These are phyloP conservation scores for Napeogenes sylphis DNA, from an alignment of 2,888 invertebrate species.

Conservation along the genomic window DNA sequence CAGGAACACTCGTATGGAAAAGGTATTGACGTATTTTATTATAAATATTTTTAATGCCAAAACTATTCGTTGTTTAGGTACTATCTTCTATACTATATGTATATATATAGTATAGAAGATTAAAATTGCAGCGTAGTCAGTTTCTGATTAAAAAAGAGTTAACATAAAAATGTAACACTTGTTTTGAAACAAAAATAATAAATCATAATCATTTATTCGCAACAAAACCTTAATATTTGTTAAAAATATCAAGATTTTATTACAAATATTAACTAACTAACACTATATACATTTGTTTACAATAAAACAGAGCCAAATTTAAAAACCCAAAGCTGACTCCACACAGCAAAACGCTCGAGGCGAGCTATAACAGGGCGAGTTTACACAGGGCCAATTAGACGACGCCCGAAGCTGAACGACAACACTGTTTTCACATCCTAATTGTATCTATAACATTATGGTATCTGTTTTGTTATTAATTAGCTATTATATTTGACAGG, in stretches of 20 bases:
- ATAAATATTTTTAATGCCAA: neutral
- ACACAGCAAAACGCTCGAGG: constrained; percentile 44
- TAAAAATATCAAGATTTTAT: too few relatives aligned
- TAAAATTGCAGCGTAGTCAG: too few relatives aligned
- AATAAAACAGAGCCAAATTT: neutral
- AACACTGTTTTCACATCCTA: constrained; percentile 60
- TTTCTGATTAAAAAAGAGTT: too few relatives aligned
- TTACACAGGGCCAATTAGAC: constrained; percentile 76
- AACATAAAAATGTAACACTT: too few relatives aligned
- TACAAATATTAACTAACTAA: too few relatives aligned
- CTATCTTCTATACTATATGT: too few relatives aligned
- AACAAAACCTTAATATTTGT: too few relatives aligned
- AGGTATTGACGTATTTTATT: constrained; percentile 20
- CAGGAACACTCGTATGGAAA: constrained; percentile 40
- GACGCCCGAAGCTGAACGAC: constrained; percentile 51
- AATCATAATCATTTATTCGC: too few relatives aligned
- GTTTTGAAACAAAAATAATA: too few relatives aligned
- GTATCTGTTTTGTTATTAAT: constrained; percentile 6
- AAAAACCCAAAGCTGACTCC: constrained; percentile 30
- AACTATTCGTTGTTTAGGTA: too few relatives aligned
- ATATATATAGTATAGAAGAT: too few relatives aligned
- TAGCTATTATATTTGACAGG: neutral
- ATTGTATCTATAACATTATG: constrained; percentile 44
- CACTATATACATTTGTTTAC: too few relatives aligned
- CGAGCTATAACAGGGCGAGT: constrained; percentile 69